A percentile compares a stretch with the other conserved stretches of the same genome.
Conservation (phyloP, 2,113 vertebrate species). For the Apistogramma diplotaenia region DNA sequence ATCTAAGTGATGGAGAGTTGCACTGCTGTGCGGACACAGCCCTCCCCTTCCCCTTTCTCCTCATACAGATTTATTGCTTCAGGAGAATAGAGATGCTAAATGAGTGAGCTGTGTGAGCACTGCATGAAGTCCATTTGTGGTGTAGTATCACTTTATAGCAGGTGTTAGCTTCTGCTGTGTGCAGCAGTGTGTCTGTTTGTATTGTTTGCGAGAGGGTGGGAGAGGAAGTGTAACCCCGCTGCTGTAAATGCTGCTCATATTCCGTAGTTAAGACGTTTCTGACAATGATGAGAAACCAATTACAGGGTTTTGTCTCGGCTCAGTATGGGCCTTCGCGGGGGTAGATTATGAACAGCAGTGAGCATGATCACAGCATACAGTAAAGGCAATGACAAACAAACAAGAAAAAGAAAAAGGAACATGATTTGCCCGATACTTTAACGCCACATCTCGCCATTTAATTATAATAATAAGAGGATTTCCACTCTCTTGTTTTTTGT, state of each 20-base stretch:
- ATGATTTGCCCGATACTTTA: no score
- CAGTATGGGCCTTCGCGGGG: neutral
- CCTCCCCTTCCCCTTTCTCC: neutral
- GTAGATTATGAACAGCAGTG: neutral
- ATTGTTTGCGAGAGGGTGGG: neutral
- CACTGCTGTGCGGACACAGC: constrained; percentile 4
- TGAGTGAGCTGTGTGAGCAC: constrained; percentile 43
- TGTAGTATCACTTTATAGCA: constrained; percentile 33
- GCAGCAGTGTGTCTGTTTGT: constrained; percentile 1
- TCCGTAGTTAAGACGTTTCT: neutral
- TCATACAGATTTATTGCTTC: constrained; percentile 49
- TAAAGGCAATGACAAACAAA: neutral
- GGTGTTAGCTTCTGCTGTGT: constrained; percentile 7
- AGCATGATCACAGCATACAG: neutral
- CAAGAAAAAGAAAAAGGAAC: no score
- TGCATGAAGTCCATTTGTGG: constrained; percentile 53
- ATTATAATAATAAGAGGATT: no score
- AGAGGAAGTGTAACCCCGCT: neutral
- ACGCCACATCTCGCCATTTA: no score
- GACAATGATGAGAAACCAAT: constrained; percentile 32
- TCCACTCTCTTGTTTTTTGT: no score
- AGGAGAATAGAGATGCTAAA: constrained; percentile 49
- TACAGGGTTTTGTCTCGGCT: neutral
- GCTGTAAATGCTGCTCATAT: constrained; percentile 21
- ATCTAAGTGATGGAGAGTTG: constrained; percentile 59